Conservation (phyloP, 2,113 vertebrate species). For the Holacanthus passer region DNA sequence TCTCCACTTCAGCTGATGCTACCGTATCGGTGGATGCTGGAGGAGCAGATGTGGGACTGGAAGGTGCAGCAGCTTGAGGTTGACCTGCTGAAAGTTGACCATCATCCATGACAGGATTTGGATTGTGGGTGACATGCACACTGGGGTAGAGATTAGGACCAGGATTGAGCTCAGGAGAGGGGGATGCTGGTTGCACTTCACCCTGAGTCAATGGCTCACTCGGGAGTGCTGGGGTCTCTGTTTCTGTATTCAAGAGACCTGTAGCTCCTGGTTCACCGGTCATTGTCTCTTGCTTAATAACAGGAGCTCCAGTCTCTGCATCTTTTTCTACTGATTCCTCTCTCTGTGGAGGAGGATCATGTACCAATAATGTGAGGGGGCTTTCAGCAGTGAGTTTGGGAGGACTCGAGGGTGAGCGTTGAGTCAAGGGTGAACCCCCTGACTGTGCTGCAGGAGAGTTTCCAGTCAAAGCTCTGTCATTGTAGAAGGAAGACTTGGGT, state of each 20-base stretch:
- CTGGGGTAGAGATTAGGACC: constrained; percentile 77
- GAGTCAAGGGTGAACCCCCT: neutral
- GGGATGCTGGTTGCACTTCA: constrained; percentile 28
- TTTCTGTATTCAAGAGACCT: constrained; percentile 44
- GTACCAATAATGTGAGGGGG: constrained; percentile 8
- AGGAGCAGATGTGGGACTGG: constrained; percentile 9
- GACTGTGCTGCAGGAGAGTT: constrained; percentile 18
- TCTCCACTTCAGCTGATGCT: constrained; percentile 45
- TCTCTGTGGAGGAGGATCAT: constrained; percentile 16
- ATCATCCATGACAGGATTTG: constrained; percentile 54
- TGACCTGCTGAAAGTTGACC: constrained; percentile 6
- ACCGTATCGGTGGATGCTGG: neutral
- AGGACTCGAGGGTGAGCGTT: constrained; percentile 16
- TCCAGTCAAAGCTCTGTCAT: constrained; percentile 68
- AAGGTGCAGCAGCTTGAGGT: constrained; percentile 17
- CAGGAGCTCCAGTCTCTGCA: constrained; percentile 13
- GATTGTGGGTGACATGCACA: constrained; percentile 67
- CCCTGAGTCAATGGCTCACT: constrained; percentile 36
- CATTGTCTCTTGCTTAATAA: constrained; percentile 7
- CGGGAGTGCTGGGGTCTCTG: constrained; percentile 33
- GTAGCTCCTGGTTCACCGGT: constrained; percentile 8
- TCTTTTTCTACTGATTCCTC: constrained; percentile 29
- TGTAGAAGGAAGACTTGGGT: constrained; percentile 81
- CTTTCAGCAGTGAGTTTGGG: constrained; percentile 20
- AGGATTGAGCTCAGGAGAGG: constrained; percentile 68